Conservation (phyloP, 2,888 invertebrate genomes). For the Lochmaea crataegi region DNA sequence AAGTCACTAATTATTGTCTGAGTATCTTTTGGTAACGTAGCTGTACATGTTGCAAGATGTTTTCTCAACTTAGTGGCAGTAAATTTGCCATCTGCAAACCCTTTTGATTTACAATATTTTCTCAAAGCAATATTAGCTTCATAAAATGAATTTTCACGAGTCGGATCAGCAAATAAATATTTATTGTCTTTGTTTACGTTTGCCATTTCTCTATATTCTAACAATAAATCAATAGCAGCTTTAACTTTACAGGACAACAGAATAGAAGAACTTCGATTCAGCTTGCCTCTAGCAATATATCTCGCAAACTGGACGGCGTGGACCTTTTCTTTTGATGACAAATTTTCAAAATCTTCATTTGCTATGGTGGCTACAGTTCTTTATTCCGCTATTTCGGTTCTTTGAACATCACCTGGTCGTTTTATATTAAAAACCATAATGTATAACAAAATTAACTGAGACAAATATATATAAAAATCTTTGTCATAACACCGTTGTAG, state of each 20-base stretch:
- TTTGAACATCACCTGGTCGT: slow-evolving; percentile 14
- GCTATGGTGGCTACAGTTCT: slow-evolving; percentile 5
- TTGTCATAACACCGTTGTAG: not conserved
- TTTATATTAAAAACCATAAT: not conserved
- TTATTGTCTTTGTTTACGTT: not conserved
- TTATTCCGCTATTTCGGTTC: slow-evolving; percentile 19
- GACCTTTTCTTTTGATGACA: not conserved
- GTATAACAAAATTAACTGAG: slow-evolving; percentile 4
- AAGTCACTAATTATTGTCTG: slow-evolving; percentile 30
- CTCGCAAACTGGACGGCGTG: slow-evolving; percentile 15
- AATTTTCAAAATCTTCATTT: not conserved
- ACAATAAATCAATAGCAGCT: slow-evolving; percentile 13
- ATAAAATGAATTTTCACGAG: not conserved
- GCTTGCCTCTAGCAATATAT: slow-evolving; percentile 19
- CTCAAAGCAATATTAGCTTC: slow-evolving; percentile 13
- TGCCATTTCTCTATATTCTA: not conserved
- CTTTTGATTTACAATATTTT: slow-evolving; percentile 16
- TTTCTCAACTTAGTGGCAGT: slow-evolving; percentile 18
- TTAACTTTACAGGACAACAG: slow-evolving; percentile 5
- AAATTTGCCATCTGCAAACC: slow-evolving; percentile 7
- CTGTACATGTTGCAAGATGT: slow-evolving; percentile 28
- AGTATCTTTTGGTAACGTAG: slow-evolving; percentile 22
- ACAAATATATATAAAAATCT: not conserved
- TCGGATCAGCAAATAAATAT: slow-evolving; percentile 23
- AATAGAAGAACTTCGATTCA: slow-evolving; percentile 11